phyloP scores from a whole-genome alignment of 2,797 vertebrate species.

The Acrossocheilus wenchowensis region DNA sequence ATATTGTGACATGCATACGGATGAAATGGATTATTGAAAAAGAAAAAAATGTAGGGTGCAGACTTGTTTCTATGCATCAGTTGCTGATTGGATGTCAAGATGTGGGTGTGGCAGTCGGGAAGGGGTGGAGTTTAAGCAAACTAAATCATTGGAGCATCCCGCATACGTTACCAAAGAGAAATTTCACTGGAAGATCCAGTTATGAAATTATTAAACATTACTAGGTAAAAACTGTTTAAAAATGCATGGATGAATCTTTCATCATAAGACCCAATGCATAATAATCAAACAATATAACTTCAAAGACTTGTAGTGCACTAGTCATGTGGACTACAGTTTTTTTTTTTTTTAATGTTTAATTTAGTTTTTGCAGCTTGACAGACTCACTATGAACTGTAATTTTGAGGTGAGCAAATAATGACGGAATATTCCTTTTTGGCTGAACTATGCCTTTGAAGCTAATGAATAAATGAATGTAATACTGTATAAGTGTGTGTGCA shows the following conservation, averaged over 20 bases:
- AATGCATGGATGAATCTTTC: background rate
- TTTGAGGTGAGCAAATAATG: slow-evolving; percentile 13
- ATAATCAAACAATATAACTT: background rate
- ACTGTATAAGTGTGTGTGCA: slow-evolving; percentile 50
- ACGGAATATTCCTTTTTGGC: background rate
- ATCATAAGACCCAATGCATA: background rate
- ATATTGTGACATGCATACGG: background rate
- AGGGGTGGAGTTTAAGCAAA: background rate
- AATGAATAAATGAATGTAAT: slow-evolving; percentile 57
- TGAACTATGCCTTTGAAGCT: slow-evolving; percentile 29
- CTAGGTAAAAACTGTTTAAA: background rate
- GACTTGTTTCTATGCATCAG: background rate
- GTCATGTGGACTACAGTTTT: background rate
- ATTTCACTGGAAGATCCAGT: background rate
- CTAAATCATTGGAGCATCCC: background rate
- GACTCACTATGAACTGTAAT: background rate
- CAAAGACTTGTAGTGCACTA: background rate
- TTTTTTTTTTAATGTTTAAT: background rate
- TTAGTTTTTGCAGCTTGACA: background rate
- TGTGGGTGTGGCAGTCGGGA: background rate
- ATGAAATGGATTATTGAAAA: background rate
- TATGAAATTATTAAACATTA: background rate
- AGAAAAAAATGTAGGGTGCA: background rate
- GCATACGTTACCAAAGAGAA: background rate
- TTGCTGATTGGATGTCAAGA: background rate